Evolutionary conservation across 2,113 vertebrate genomes (phyloP), one percentile per base, ranked within the genome.

Genomic region (Boulengeromyrus knoepffleri): DNA sequence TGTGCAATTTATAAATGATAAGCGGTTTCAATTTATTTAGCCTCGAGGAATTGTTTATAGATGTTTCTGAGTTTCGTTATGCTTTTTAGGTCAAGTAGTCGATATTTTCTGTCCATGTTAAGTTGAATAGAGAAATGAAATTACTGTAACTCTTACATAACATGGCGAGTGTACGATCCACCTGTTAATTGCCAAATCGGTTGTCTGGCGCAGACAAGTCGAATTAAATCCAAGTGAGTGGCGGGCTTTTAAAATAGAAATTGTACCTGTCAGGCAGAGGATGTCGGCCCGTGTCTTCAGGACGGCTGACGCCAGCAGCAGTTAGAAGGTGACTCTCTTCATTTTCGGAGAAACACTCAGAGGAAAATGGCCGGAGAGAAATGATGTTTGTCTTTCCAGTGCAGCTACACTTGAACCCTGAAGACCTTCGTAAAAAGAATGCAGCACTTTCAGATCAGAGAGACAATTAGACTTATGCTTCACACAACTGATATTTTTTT

Each of bases 401-500:
- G 49, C 24, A 24, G 36, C 36, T 39, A 39, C 50, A 39, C 17
- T 39, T 39, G n/a, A 87, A 45, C 5, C 50, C 5, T 39, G 10
- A 62, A 50, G 84, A 24, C 19, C 56, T 90, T 87, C 46, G 19
- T 77, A 77, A 85, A 89, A 27, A 85, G 7, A 85, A 31, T 17
- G 17, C 83, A n/a, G 13, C 45, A 24, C 89, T 5, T 87, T 10
- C 58, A 36, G 42, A 46, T 52, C 36, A 87, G 89, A 77, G 91
- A 94, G 94, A 70, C 86, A 39, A 36, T 89, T 93, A 91, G 93
- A 93, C 90, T 89, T 50, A 85, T 93, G 10, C n/a, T 94, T 93
- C 93, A 92, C 93, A 92, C 95, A 94, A 94, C 91, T 91, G 85
- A 88, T 92, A 89, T 91, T 93, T 94, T 92, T 95, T 93, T 91